phyloP scores from a whole-genome alignment of 2,888 invertebrate genomes.

The Clunio marinus region DNA sequence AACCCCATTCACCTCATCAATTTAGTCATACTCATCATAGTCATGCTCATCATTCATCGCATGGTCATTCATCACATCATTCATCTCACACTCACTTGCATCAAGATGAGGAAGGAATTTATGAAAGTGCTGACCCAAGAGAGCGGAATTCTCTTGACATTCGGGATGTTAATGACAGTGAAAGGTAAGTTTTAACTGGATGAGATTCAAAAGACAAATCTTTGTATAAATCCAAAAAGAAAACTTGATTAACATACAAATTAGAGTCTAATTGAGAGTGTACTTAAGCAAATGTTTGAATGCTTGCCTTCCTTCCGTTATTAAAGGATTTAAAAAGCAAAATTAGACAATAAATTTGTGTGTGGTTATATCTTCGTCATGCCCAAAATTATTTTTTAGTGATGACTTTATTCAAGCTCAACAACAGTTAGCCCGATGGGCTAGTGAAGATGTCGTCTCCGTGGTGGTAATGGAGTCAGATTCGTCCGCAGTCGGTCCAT shows the following conservation, averaged over 20 bases:
- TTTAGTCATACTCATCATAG: conserved; percentile 53
- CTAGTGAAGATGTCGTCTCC: conserved; percentile 78
- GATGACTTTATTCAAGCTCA: conserved; percentile 97
- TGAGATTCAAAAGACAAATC: not conserved
- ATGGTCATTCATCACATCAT: conserved; percentile 54
- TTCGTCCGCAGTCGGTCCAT: conserved; percentile 54
- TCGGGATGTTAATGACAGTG: conserved; percentile 79
- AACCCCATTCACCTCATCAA: conserved; percentile 54
- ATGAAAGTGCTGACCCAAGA: conserved; percentile 78
- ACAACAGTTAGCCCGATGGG: conserved; percentile 93
- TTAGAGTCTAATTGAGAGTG: not conserved
- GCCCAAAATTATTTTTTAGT: conserved; percentile 75
- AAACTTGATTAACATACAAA: conserved; percentile 26
- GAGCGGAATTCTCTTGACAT: conserved; percentile 59
- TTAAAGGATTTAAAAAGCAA: not conserved
- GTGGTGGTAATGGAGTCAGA: conserved; percentile 54
- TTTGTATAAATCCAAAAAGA: not conserved
- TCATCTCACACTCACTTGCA: conserved; percentile 58
- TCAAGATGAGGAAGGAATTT: conserved; percentile 78
- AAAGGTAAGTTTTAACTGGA: conserved; percentile 76
- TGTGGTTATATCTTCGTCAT: conserved; percentile 17
- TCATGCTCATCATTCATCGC: conserved; percentile 52
- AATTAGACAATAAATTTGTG: conserved; percentile 34
- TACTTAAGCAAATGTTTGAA: not conserved
- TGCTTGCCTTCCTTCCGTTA: not conserved